Base-by-base conservation (phyloP, 1,140 invertebrate genomes). In the Phymastichus coffea region DNA sequence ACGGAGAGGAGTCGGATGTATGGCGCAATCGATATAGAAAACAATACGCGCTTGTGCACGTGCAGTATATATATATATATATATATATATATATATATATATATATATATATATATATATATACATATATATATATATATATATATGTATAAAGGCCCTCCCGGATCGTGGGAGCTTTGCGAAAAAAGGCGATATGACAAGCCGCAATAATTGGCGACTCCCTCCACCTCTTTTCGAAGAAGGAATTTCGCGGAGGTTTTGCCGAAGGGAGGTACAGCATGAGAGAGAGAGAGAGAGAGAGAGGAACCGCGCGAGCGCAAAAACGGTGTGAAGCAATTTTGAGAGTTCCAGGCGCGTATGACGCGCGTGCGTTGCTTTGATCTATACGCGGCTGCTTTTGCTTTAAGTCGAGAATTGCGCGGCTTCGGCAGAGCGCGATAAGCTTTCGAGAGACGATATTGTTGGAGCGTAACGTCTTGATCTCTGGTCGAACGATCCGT, bases 161-260 rank as follows among this genome's bases (percentile, higher is more conserved):
- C 28, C 28, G 28, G 28, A 33, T 33, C 28, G 28, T 33, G 28
- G 28, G 28, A 33, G n/a, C n/a, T 33, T 33, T 6, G 6, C 26
- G 10, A 38, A 33, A 52, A 22, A 41, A 8, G 1, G 17, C 19
- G 3, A 41, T 9, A 23, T 17, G 23, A 22, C 23, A 71, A 64
- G 63, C 69, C 73, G 70, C 61, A 74, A 75, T 77, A 76, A 78
- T 75, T 78, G 74, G 71, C 76, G 71, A 70, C 68, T 73, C 73
- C 73, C 70, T 70, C 23, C 57, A 33, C 46, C 46, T n/a, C n/a
- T n/a, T 66, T 79, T 79, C 74, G 67, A 64, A 72, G 75, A 79
- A 78, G 74, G 75, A 79, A 74, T 75, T n/a, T 66, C 64, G 61
- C 61, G 59, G 64, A n/a, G n/a, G 64, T 65, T 67, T 70, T 68